Evolutionary conservation across 2,797 vertebrate genomes (phyloP).

Genomic region (Odontamblyopus rebecca): DNA sequence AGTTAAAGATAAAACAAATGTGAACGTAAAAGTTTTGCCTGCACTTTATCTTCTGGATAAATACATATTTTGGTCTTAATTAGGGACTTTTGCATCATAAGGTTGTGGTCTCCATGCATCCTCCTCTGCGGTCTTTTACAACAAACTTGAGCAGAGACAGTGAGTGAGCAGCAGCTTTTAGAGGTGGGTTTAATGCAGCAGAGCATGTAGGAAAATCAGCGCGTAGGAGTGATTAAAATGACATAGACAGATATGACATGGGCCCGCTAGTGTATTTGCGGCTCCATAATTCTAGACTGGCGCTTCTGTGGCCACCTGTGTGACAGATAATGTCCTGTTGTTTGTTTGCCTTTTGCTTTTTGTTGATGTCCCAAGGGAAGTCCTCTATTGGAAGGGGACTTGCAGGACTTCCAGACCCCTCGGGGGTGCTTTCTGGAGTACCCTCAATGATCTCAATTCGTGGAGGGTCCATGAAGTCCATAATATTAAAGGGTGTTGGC

Average conservation of each 20-base stretch:
- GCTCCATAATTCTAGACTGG: constrained; percentile 84
- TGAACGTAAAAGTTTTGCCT: too few relatives aligned
- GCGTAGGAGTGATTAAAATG: constrained; percentile 74
- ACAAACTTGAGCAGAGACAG: too few relatives aligned
- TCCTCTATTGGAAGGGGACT: constrained; percentile 78
- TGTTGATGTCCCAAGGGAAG: constrained; percentile 78
- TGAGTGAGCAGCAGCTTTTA: background rate
- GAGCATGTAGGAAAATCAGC: background rate
- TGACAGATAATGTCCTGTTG: constrained; percentile 68
- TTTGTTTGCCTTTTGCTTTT: constrained; percentile 71
- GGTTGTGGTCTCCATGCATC: too few relatives aligned
- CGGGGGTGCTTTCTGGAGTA: constrained; percentile 74
- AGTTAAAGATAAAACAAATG: too few relatives aligned
- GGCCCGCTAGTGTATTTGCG: constrained; percentile 85
- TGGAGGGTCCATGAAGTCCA: constrained; percentile 79
- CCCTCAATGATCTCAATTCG: constrained; percentile 80
- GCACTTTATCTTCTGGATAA: too few relatives aligned
- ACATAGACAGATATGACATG: constrained; percentile 85
- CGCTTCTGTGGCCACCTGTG: constrained; percentile 78
- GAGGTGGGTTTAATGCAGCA: background rate
- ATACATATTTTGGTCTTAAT: too few relatives aligned
- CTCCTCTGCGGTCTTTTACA: too few relatives aligned
- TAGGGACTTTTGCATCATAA: too few relatives aligned
- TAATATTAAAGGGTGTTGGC: constrained; percentile 77
- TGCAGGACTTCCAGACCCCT: constrained; percentile 79